Evolutionary conservation across 2,797 vertebrate species (phyloP), one percentile per base, ranked within the genome.

Genomic region (Anniella stebbinsi): DNA sequence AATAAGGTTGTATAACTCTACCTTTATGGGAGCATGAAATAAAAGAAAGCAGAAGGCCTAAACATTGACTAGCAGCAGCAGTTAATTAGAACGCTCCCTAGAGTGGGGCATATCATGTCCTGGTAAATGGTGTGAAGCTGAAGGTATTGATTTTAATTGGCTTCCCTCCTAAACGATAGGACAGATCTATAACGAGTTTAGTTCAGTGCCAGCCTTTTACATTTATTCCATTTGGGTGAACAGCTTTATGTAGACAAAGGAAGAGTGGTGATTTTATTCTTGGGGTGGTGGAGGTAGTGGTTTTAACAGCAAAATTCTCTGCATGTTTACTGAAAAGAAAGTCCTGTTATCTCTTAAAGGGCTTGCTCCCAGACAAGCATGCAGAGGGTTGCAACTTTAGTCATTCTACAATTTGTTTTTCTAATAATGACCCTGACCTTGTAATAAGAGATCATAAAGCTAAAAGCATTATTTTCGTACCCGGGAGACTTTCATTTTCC

Each of bases 101-200:
- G 70, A 51, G 81, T 84, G 77, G 93, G 91, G 75, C 86, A 2
- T 93, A 96, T 96, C 92, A 95, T 94, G 92, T 84, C 94, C 75
- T 85, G 91, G 91, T 95, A 96, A 96, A 95, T 95, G 63, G 94
- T 91, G 93, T 94, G 93, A 91, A 88, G 91, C 91, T 89, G 89
- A 94, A 94, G 66, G 11, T 89, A 95, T 96, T 94, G 95, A 96
- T 96, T 94, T 81, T 89, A 93, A 93, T 94, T 94, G 93, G 89
- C 89, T 94, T 93, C 72, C 90, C 83, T 91, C 85, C 69, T 86
- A 92, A 92, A 87, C 0, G 30, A 91, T 80, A 95, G 93, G 87
- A 90, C 94, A 89, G 91, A 96, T 96, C 94, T 93, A 95, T 95
- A 94, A 41, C 0, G 21, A 92, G 76, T 0, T 0, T 5, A 76